These are phyloP conservation scores for Cryptomyrus ogoouensis DNA, from an alignment of 2,113 vertebrate genomes.

Conservation along the genomic window DNA sequence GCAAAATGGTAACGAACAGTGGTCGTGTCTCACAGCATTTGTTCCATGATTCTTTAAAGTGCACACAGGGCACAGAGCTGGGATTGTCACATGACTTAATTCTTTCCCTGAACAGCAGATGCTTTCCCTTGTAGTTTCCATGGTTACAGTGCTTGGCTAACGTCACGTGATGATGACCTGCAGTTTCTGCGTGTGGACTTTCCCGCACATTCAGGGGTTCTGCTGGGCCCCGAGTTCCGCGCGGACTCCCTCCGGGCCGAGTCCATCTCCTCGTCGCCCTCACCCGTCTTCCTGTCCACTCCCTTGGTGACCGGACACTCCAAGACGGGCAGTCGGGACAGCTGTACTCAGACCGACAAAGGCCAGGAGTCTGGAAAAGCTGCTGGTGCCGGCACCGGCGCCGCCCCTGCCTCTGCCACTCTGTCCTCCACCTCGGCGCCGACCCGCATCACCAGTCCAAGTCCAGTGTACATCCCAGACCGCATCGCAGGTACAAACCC, in stretches of 20 bases:
- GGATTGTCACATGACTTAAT: not conserved
- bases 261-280: conserved; percentile 86
- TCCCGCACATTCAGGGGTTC: conserved; percentile 65
- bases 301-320: conserved; percentile 78
- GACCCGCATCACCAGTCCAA: conserved; percentile 58
- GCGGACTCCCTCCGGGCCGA: conserved; percentile 75
- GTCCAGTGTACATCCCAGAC: conserved; percentile 65
- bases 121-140: not conserved
- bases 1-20: not conserved
- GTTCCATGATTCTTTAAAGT: not conserved
- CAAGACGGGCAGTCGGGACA: conserved; percentile 91
- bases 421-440: conserved; percentile 52
- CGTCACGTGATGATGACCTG: not conserved
- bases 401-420: conserved; percentile 37
- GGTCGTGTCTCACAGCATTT: not conserved
- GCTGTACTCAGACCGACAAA: conserved; percentile 88
- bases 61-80: not conserved
- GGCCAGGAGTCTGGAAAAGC: conserved; percentile 69
- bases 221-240: conserved; percentile 86
- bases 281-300: conserved; percentile 82
- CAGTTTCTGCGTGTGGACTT: not conserved
- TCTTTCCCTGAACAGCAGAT: not conserved
- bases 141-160: not conserved
- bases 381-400: conserved; percentile 41
- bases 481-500: conserved; percentile 57